Evolutionary conservation across 1,140 invertebrate species (phyloP), one percentile per base, ranked within the genome.

Genomic region (Lysiphlebus fabarum): DNA sequence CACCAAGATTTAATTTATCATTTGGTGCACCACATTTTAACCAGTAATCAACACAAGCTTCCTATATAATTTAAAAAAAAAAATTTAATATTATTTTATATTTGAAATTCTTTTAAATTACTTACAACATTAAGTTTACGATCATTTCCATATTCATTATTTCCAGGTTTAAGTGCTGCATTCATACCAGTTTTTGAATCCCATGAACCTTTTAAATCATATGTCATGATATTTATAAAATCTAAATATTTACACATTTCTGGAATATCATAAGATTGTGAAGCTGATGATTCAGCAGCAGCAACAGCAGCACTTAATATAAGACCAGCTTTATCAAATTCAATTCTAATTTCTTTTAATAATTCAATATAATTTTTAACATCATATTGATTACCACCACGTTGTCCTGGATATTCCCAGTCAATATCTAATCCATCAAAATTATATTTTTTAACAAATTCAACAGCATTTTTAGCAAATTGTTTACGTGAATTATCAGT

Each of bases 201-300:
- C 82, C 83, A 85, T 50, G 78, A 59, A 5, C 87, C 88, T 66
- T 89, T 83, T 58, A 87, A 80, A 69, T 91, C 89, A 62, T 91
- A 91, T 0, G 85, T 72, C 87, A 90, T 90, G 0, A 90, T 61
- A 64, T 85, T 84, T 11, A 89, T 82, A 7, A 83, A 75, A 67
- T 89, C 84, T 34, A 88, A 66, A 56, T 84, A 53, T 45, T 76
- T 67, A 10, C 76, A 71, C 43, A 86, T 76, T 7, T 67, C 69
- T 3, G 81, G 71, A 60, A 88, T 81, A 63, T 87, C 77, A 65
- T 89, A 89, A 0, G 86, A 87, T 17, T 72, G 56, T 6, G 75
- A 71, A 2, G 86, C 82, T 0, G 81, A 79, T 12, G 66, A 65
- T 59, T 80, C 68, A 0, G 82, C 81, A 3, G 86, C 79, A 3